These are phyloP conservation scores for Myotis brandtii DNA, from an alignment of 2,113 vertebrate species.

Conservation along the genomic window DNA sequence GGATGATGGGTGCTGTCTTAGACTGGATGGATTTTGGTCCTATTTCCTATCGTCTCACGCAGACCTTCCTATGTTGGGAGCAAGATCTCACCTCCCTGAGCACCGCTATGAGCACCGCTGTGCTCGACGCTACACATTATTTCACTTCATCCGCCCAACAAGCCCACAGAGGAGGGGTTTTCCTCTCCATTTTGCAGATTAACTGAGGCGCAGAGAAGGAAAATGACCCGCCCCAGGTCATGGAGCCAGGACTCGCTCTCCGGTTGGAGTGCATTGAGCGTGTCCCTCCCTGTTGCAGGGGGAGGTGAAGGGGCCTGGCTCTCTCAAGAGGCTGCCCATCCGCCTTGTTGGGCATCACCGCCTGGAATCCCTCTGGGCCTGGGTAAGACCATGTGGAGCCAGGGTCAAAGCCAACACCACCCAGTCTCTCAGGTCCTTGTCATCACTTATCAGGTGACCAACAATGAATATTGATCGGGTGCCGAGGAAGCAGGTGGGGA, in stretches of 20 bases:
- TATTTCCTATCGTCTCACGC: neutral
- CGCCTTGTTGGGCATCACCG: neutral
- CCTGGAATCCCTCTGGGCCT: neutral
- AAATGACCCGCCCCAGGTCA: neutral
- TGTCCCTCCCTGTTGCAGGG: accelerated
- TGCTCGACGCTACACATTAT: accelerated
- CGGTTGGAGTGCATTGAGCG: accelerated
- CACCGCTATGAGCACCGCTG: too few species aligned
- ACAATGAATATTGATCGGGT: neutral
- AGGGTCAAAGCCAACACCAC: neutral
- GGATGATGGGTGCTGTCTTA: neutral
- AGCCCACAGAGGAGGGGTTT: neutral
- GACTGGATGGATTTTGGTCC: neutral
- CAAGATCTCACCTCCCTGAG: neutral
- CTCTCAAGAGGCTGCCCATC: neutral
- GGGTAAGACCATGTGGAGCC: neutral
- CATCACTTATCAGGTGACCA: neutral
- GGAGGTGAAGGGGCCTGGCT: too few species aligned
- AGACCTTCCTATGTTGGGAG: neutral
- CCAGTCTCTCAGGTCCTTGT: neutral
- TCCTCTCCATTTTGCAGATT: neutral
- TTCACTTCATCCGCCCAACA: neutral
- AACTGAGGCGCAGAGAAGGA: neutral
- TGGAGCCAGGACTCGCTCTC: too few species aligned
- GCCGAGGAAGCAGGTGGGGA: neutral